Evolutionary conservation across 1,140 invertebrate species (phyloP).

Genomic region (Eumaeus atala): DNA sequence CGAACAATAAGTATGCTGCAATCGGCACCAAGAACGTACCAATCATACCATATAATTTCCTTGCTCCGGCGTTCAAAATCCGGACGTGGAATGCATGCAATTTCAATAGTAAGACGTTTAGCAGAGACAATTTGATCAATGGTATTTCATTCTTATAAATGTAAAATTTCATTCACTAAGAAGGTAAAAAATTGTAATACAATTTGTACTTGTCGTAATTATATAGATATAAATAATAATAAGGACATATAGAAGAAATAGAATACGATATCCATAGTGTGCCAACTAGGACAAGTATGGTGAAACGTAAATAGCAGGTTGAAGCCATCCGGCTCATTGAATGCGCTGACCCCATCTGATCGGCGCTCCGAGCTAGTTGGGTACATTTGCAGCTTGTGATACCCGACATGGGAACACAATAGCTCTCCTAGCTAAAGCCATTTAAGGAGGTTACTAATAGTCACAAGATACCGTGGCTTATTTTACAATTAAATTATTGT

Average conservation of each 20-base stretch:
- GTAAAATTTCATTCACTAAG: too few species aligned
- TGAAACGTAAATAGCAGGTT: conserved; percentile 71
- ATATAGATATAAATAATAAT: conserved; percentile 17
- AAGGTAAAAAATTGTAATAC: too few species aligned
- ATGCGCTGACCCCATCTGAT: conserved; percentile 72
- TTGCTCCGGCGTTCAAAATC: too few species aligned
- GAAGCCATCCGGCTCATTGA: conserved; percentile 69
- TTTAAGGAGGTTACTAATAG: conserved; percentile 30
- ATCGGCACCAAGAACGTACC: too few species aligned
- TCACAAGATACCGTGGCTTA: conserved; percentile 6
- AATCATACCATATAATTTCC: too few species aligned
- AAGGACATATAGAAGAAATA: conserved; percentile 47
- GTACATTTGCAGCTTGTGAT: conserved; percentile 51
- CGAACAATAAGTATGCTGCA: too few species aligned
- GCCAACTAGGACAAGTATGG: conserved; percentile 62
- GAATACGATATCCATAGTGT: conserved; percentile 58
- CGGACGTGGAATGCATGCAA: too few species aligned
- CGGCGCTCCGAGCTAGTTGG: conserved; percentile 45
- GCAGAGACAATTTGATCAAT: too few species aligned
- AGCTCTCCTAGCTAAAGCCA: conserved; percentile 27
- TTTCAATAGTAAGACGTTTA: too few species aligned
- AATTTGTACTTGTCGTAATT: too few species aligned
- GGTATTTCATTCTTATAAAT: too few species aligned
- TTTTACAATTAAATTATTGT: conserved; percentile 23
- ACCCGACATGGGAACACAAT: conserved; percentile 46